Conservation (phyloP, 2,888 invertebrate species). For the Stictocephala bisonia region DNA sequence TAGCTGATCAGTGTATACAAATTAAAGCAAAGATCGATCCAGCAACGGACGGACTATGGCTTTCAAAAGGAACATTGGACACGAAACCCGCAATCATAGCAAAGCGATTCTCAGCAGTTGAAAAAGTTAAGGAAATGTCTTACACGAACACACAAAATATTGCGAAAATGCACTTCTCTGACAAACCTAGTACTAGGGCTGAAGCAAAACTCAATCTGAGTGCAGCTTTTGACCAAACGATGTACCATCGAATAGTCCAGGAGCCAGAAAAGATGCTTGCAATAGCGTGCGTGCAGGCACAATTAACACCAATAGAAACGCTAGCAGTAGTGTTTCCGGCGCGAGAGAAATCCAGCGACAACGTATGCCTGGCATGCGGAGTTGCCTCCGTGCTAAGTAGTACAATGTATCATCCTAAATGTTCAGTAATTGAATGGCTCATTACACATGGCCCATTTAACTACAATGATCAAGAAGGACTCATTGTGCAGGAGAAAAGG, state of each 20-base stretch:
- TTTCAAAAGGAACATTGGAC: neutral
- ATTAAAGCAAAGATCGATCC: neutral
- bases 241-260: neutral
- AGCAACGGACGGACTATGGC: neutral
- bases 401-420: too few relatives aligned
- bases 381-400: too few relatives aligned
- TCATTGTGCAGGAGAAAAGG: too few relatives aligned
- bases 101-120: neutral
- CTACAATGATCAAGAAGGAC: too few relatives aligned
- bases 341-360: too few relatives aligned
- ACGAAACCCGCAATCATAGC: neutral
- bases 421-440: too few relatives aligned
- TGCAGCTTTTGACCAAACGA: neutral
- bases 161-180: neutral
- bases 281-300: neutral
- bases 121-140: neutral
- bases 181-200: neutral
- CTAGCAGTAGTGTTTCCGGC: neutral
- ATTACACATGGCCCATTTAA: too few relatives aligned
- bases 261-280: neutral
- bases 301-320: neutral
- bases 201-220: neutral
- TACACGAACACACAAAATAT: neutral
- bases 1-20: neutral
- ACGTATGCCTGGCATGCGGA: too few relatives aligned